These are phyloP conservation scores for Galagoides demidoff DNA, from an alignment of 2,797 vertebrate species.

Conservation along the genomic window DNA sequence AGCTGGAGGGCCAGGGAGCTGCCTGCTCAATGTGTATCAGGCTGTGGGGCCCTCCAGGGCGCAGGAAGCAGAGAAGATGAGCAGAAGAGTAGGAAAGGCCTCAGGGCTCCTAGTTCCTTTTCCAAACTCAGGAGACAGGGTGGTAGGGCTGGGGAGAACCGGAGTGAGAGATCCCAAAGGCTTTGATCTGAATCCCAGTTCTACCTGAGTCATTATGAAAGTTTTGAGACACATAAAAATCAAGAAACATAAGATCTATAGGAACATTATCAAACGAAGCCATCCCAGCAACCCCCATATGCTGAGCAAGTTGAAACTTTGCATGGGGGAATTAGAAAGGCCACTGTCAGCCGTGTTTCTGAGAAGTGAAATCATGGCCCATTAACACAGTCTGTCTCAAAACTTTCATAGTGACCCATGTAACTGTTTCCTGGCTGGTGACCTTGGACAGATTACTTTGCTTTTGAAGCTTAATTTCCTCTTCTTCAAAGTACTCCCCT, in stretches of 20 bases:
- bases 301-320: too few species aligned
- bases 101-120: background rate
- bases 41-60: too few species aligned
- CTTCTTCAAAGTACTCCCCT: background rate
- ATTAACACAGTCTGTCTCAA: too few species aligned
- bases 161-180: background rate
- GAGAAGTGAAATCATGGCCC: too few species aligned
- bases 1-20: background rate
- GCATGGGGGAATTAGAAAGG: too few species aligned
- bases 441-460: background rate
- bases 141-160: background rate
- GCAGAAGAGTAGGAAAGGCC: background rate
- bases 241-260: too few species aligned
- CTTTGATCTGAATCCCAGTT: background rate
- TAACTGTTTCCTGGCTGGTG: background rate
- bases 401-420: too few species aligned
- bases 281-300: too few species aligned
- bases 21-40: accelerated
- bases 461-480: background rate
- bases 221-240: too few species aligned
- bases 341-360: too few species aligned
- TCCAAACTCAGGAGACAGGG: too few species aligned
- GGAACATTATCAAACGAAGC: too few species aligned
- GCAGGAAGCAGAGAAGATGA: background rate
- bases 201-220: background rate